These are phyloP conservation scores for Gambelia wislizenii DNA, from an alignment of 2,797 vertebrate genomes.

Conservation along the genomic window DNA sequence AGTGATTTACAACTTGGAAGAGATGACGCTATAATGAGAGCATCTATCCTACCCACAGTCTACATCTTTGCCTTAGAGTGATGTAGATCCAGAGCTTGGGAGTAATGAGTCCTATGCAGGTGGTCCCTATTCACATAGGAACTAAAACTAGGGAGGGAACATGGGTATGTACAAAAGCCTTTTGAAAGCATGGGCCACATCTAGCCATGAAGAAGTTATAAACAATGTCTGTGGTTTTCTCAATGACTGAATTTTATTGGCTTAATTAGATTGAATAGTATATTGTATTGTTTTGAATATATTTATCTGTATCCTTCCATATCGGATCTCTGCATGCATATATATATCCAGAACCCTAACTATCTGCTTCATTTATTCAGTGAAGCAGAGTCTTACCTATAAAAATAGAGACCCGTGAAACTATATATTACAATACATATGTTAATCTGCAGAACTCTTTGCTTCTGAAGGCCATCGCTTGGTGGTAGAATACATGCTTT, in stretches of 20 bases:
- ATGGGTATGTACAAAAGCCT: neutral
- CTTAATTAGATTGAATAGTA: neutral
- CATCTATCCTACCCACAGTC: neutral
- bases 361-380: neutral
- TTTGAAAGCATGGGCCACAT: neutral
- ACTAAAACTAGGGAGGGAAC: neutral
- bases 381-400: neutral
- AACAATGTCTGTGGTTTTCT: neutral
- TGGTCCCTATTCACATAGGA: neutral
- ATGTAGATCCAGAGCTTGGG: neutral
- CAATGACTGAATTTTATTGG: neutral
- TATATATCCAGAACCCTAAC: neutral
- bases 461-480: neutral
- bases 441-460: neutral
- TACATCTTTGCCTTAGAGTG: neutral
- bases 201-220: neutral
- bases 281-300: neutral
- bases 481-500: neutral
- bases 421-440: neutral
- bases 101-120: neutral
- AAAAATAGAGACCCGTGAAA: neutral
- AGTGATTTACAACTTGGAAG: neutral
- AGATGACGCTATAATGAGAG: neutral
- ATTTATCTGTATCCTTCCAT: neutral
- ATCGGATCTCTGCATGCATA: neutral